Evolutionary conservation across 2,888 invertebrate species (phyloP).

Genomic region (Diaphora mendica): DNA sequence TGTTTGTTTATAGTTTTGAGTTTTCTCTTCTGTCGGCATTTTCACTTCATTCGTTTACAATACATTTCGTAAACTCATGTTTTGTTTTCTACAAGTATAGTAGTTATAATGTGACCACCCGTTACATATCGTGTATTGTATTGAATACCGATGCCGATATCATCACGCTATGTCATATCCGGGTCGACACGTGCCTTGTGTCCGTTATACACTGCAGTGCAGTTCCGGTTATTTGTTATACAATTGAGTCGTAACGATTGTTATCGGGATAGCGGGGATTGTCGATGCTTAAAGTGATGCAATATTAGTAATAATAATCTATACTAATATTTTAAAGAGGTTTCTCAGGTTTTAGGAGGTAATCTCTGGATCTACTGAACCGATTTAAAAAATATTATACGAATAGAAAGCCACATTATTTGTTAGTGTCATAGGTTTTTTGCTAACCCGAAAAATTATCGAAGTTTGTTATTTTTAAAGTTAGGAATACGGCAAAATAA

Average conservation of each 20-base stretch:
- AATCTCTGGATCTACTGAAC: too few relatives aligned
- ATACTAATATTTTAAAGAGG: too few relatives aligned
- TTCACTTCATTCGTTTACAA: background rate
- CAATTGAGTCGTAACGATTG: conserved; percentile 35
- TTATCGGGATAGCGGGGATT: conserved; percentile 18
- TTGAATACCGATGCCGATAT: conserved; percentile 42
- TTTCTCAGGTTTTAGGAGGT: too few relatives aligned
- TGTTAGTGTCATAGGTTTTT: too few relatives aligned
- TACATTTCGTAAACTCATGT: background rate
- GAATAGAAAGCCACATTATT: too few relatives aligned
- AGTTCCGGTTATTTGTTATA: conserved; percentile 35
- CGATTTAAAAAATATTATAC: too few relatives aligned
- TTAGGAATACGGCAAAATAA: too few relatives aligned
- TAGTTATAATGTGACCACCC: background rate
- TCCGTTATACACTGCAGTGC: conserved; percentile 18
- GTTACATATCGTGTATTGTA: conserved; percentile 15
- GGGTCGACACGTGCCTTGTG: conserved; percentile 45
- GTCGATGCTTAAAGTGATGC: background rate
- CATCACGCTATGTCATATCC: conserved; percentile 46
- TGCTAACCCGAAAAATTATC: too few relatives aligned
- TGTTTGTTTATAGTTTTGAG: too few relatives aligned
- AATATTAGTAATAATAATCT: background rate
- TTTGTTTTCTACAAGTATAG: background rate
- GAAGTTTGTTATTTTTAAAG: too few relatives aligned
- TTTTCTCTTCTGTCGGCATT: too few relatives aligned